Base-by-base conservation (phyloP, 1,140 invertebrate genomes). In the Drosophila cardini region DNA sequence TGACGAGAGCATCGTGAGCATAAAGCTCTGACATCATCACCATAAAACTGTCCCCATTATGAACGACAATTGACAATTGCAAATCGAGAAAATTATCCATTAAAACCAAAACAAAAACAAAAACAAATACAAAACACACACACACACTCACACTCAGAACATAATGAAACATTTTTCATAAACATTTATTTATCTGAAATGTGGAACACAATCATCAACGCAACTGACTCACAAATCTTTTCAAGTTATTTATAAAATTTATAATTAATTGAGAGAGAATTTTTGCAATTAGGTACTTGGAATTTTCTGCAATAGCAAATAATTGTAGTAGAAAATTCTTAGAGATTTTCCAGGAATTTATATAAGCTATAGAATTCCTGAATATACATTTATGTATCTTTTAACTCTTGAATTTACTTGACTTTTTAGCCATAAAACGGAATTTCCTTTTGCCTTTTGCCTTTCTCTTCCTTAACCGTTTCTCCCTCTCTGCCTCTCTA, bases 21-120 rank as follows among this genome's bases (percentile, higher is more conserved):
- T 73, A 56, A 53, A 61, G 71, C 71, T 26, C 21, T 73, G 64
- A 73, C 71, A 68, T 73, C 71, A 73, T 69, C 71, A 60, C 10
- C 26, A 45, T 10, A 50, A 34, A 43, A 58, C 11, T 57, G 34
- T 65, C 61, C 52, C 69, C 56, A 62, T 69, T 53, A 60, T 58
- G 56, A 69, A 45, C 56, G 36, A 55, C 21, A 26, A 40, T 52
- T 61, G 50, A 73, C 56, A 61, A 69, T 61, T 61, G 46, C 64
- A 57, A 64, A 45, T 42, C 48, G 43, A 15, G 21, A 57, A 38
- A 50, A 56, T 71, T 55, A 48, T 42, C 21, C 43, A 42, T 52
- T n/a, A 26, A 32, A 34, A 52, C 21, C 21, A 26, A 26, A 26
- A 26, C 21, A 26, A 26, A 26, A 26, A 26, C 21, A 26, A 21